Evolutionary conservation across 2,888 invertebrate species (phyloP).

Genomic region (Euzetes globulus): DNA sequence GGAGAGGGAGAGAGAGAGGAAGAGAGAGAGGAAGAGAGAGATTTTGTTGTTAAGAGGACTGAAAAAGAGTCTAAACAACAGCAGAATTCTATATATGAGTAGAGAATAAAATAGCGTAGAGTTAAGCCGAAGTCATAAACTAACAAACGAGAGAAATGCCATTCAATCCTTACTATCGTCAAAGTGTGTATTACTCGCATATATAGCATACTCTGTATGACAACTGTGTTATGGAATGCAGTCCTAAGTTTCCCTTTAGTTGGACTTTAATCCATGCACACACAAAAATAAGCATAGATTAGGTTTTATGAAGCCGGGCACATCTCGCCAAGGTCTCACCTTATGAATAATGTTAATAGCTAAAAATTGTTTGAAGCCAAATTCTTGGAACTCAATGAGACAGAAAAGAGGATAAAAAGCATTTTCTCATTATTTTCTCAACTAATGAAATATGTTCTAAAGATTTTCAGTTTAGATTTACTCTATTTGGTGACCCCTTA

Average conservation of each 20-base stretch:
- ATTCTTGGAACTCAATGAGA: too few relatives aligned
- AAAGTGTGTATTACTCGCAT: neutral
- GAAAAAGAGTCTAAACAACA: too few relatives aligned
- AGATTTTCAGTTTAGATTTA: too few relatives aligned
- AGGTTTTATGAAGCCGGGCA: neutral
- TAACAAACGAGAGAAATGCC: neutral
- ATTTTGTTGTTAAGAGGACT: too few relatives aligned
- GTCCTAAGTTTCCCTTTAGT: neutral
- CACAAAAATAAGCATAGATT: neutral
- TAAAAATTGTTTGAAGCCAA: too few relatives aligned
- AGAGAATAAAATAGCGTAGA: neutral
- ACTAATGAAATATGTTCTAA: too few relatives aligned
- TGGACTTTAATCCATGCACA: neutral
- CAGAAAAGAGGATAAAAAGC: too few relatives aligned
- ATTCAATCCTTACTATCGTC: neutral
- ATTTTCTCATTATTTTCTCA: too few relatives aligned
- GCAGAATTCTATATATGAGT: too few relatives aligned
- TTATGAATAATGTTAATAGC: neutral
- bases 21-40: too few relatives aligned
- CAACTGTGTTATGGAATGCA: constrained; percentile 1
- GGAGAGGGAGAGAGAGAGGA: too few relatives aligned
- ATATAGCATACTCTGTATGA: neutral
- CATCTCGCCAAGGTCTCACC: neutral
- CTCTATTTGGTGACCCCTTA: too few relatives aligned
- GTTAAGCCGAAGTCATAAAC: neutral